Percentiles rank a stretch among this genome's conserved stretches.
These are phyloP conservation scores for Aurelia sp. DNA, from an alignment of 30 jellyfish, hydroid and myxozoan genomes.

Conservation along the genomic window DNA sequence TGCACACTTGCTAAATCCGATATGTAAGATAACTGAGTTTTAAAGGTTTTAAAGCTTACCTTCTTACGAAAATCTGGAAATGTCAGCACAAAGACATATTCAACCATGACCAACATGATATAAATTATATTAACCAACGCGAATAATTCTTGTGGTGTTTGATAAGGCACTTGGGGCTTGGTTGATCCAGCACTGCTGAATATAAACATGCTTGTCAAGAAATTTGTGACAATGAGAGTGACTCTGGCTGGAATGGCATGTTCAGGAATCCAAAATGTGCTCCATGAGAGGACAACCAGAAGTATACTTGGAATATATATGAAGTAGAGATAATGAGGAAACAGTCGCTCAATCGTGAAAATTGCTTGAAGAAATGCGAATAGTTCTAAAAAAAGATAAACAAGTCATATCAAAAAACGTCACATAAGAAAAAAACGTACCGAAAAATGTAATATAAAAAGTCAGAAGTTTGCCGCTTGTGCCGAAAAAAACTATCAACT, in stretches of 20 bases:
- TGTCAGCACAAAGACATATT: slow-evolving; percentile 1
- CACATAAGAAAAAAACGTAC: too few relatives aligned
- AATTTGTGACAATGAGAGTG: slow-evolving; percentile 64
- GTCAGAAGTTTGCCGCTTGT: too few relatives aligned
- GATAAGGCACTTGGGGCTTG: slow-evolving; percentile 47
- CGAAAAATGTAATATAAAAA: too few relatives aligned
- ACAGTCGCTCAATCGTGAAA: slow-evolving; percentile 31
- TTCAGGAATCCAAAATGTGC: slow-evolving; percentile 65
- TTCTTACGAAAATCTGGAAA: neutral
- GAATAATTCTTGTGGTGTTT: slow-evolving; percentile 56
- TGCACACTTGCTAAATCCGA: too few relatives aligned
- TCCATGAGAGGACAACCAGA: slow-evolving; percentile 48
- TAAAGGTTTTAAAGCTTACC: neutral
- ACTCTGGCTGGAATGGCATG: slow-evolving; percentile 70
- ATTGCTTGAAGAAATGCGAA: slow-evolving; percentile 31
- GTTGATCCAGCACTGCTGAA: slow-evolving; percentile 13
- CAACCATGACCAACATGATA: slow-evolving; percentile 50
- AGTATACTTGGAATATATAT: slow-evolving; percentile 49
- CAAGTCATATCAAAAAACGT: neutral
- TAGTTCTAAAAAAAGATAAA: slow-evolving; percentile 5
- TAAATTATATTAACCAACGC: slow-evolving; percentile 16
- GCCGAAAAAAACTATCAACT: too few relatives aligned
- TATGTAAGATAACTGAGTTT: too few relatives aligned
- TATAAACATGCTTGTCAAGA: slow-evolving; percentile 57
- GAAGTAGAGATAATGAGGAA: slow-evolving; percentile 27